phyloP scores from a whole-genome alignment of 1,140 invertebrate genomes.

The Micrasema minimum region DNA sequence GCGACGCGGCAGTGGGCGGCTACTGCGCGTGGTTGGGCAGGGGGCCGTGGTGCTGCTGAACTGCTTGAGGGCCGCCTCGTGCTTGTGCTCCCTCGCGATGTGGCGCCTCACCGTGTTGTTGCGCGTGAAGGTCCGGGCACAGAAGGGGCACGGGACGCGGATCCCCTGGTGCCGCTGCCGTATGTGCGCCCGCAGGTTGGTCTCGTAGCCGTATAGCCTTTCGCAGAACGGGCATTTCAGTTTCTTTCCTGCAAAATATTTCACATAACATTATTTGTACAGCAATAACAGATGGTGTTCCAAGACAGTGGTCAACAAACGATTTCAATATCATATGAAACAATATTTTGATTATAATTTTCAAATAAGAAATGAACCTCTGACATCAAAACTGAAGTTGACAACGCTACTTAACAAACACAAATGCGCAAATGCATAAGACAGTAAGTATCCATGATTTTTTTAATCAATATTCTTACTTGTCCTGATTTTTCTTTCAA shows the following conservation, averaged over 20 bases:
- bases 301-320: no score
- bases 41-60: conserved; percentile 70
- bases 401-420: no score
- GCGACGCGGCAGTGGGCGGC: conserved; percentile 46
- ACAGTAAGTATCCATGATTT: no score
- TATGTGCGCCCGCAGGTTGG: conserved; percentile 89
- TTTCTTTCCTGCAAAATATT: conserved; percentile 79
- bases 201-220: conserved; percentile 92
- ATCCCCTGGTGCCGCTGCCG: conserved; percentile 90
- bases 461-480: no score
- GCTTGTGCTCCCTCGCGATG: conserved; percentile 87
- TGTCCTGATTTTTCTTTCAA: no score
- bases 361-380: no score
- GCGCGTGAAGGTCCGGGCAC: conserved; percentile 88
- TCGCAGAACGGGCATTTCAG: conserved; percentile 92
- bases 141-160: conserved; percentile 87
- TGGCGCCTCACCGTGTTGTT: conserved; percentile 91
- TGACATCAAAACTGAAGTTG: no score
- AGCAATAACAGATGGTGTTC: no score
- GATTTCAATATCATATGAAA: not conserved
- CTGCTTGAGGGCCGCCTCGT: conserved; percentile 75
- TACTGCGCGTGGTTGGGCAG: conserved; percentile 71
- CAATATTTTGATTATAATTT: no score
- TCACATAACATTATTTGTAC: no score
- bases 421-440: no score